Conservation (phyloP, 1,140 invertebrate species). For the Catajapyx aquilonaris region DNA sequence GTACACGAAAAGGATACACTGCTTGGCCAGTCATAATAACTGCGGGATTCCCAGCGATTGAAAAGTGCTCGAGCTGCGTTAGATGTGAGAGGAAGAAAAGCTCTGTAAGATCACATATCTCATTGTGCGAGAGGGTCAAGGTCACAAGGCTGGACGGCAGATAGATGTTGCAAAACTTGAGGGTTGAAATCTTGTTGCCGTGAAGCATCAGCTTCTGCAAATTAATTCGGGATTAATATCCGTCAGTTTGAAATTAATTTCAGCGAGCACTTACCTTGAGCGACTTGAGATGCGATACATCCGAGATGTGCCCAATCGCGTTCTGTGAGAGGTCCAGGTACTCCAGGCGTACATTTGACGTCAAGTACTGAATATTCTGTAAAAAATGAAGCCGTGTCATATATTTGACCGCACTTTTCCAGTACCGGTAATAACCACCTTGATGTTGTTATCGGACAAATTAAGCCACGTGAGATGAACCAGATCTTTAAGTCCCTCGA, state of each 20-base stretch:
- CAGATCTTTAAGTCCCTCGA: constrained; percentile 71
- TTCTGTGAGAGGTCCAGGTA: constrained; percentile 75
- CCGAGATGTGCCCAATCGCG: constrained; percentile 57
- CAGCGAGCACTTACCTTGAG: constrained; percentile 55
- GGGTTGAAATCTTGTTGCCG: constrained; percentile 59
- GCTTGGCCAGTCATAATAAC: constrained; percentile 37
- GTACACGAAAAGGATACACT: constrained; percentile 39
- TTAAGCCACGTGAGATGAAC: constrained; percentile 52
- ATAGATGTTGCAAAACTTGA: constrained; percentile 59
- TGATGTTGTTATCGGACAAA: constrained; percentile 47
- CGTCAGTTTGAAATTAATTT: not conserved
- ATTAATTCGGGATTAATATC: not conserved
- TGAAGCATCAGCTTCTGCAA: constrained; percentile 64
- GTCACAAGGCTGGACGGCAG: constrained; percentile 49
- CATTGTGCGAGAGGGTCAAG: constrained; percentile 64
- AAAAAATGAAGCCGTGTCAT: constrained; percentile 18
- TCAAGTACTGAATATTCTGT: constrained; percentile 66
- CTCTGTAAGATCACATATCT: constrained; percentile 67
- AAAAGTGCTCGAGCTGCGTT: constrained; percentile 50
- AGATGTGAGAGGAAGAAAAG: constrained; percentile 58
- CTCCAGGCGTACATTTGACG: constrained; percentile 54
- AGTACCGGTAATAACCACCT: no score
- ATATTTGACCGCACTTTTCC: no score
- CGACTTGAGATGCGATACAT: constrained; percentile 56
- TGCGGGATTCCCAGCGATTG: constrained; percentile 70